These are phyloP conservation scores for Salminus brasiliensis DNA, from an alignment of 2,113 vertebrate genomes.

Conservation along the genomic window DNA sequence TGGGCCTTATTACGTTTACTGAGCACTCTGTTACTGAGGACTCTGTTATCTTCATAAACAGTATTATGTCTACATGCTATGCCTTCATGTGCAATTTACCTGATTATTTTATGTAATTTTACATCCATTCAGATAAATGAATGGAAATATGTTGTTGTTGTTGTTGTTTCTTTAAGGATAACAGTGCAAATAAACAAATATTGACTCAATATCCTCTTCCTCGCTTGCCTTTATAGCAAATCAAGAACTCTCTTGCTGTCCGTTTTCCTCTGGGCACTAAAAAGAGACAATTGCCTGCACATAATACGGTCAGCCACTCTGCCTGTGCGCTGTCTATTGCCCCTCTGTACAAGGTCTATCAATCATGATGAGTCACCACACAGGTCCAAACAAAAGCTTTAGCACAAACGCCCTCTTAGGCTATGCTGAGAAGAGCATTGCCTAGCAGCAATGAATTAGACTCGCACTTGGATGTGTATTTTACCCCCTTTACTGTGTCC, in stretches of 20 bases:
- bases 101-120: background rate
- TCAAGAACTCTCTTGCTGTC: background rate
- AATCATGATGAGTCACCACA: conserved; percentile 29
- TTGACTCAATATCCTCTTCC: background rate
- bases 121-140: background rate
- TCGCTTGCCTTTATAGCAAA: background rate
- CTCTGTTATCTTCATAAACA: background rate
- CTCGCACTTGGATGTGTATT: background rate
- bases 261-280: background rate
- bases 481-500: background rate
- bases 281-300: background rate
- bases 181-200: background rate
- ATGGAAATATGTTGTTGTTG: background rate
- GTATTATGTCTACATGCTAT: background rate
- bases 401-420: background rate
- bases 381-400: background rate
- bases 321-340: background rate
- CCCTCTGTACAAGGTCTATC: background rate
- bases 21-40: too few relatives aligned
- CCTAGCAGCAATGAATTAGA: background rate
- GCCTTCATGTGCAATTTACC: background rate
- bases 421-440: background rate
- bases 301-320: background rate
- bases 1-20: background rate
- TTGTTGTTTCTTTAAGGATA: background rate